Base-by-base conservation (phyloP, 1,140 invertebrate species). In the Lepeophtheirus salmonis region DNA sequence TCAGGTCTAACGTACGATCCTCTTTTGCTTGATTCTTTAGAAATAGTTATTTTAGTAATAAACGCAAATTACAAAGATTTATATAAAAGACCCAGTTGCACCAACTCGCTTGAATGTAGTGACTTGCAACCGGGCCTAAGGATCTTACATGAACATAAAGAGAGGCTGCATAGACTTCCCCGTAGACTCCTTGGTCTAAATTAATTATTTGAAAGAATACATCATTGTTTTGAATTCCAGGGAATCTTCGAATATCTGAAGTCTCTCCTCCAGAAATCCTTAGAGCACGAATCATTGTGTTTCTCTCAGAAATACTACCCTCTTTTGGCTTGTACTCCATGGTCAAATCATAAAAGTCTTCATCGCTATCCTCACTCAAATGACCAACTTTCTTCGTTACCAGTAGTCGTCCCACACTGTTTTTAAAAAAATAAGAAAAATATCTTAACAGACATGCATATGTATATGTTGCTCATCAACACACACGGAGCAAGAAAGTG, bases 371-470 rank as follows among this genome's bases (percentile, higher is more conserved):
- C 0, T 80, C 77, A 69, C 83, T 81, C 64, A 79, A 82, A 10
- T 80, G 72, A 64, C 77, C 83, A 0, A 80, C 77, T 62, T 77
- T 76, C 72, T 87, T 87, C 0, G 85, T 89, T 1, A 84, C 74
- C 63, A 89, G 78, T 72, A 79, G 77, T 23, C 78, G 74, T 1
- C 84, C 84, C 65, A 87, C 79, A 64, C 83, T 85, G 67, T n/a
- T n/a, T n/a, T n/a, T n/a, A n/a, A n/a, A n/a, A n/a, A n/a, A n/a
- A n/a, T n/a, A n/a, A n/a, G n/a, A n/a, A n/a, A n/a, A n/a, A n/a
- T n/a, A n/a, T n/a, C n/a, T n/a, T n/a, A n/a, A n/a, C n/a, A n/a
- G n/a, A n/a, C n/a, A n/a, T n/a, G n/a, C n/a, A n/a, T n/a, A n/a
- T n/a, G n/a, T n/a, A n/a, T n/a, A n/a, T n/a, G n/a, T n/a, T n/a